phyloP scores from a whole-genome alignment of 1,140 invertebrate genomes.

The Tachypleus tridentatus region DNA sequence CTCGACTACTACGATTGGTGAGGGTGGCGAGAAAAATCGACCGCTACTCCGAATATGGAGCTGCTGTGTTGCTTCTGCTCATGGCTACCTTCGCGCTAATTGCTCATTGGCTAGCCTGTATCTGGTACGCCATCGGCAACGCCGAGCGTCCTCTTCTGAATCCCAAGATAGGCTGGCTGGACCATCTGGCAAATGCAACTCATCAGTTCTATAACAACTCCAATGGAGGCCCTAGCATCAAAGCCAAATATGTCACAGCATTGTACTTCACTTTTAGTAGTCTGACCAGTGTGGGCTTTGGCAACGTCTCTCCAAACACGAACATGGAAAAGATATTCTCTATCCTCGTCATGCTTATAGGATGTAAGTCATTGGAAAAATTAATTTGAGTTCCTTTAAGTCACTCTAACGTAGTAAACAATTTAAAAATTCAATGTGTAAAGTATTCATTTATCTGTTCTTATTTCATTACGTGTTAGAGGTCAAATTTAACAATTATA shows the following conservation, averaged over 20 bases:
- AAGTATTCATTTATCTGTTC: too few relatives aligned
- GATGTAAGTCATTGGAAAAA: constrained; percentile 57
- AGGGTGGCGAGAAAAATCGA: constrained; percentile 94
- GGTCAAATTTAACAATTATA: too few relatives aligned
- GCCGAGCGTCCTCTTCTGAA: constrained; percentile 64
- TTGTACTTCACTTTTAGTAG: constrained; percentile 97
- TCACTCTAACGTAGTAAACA: too few relatives aligned
- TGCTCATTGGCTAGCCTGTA: constrained; percentile 97
- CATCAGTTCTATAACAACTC: constrained; percentile 69
- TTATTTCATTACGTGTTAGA: too few relatives aligned
- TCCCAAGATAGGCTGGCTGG: constrained; percentile 80
- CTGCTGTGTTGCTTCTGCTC: constrained; percentile 85
- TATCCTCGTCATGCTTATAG: constrained; percentile 85
- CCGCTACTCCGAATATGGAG: constrained; percentile 96
- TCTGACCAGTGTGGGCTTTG: constrained; percentile 95
- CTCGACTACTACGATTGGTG: constrained; percentile 81
- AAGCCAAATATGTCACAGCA: constrained; percentile 55
- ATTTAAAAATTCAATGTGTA: too few relatives aligned
- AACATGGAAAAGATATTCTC: constrained; percentile 91
- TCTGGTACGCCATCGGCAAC: constrained; percentile 97
- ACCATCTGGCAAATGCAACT: constrained; percentile 78
- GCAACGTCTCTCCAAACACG: constrained; percentile 94
- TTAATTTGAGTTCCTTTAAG: too few relatives aligned
- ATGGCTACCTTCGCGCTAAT: constrained; percentile 97
- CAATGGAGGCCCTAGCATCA: constrained; percentile 58